Base-by-base conservation (phyloP, 2,888 invertebrate species). In the Cremastobaeus sp. region DNA sequence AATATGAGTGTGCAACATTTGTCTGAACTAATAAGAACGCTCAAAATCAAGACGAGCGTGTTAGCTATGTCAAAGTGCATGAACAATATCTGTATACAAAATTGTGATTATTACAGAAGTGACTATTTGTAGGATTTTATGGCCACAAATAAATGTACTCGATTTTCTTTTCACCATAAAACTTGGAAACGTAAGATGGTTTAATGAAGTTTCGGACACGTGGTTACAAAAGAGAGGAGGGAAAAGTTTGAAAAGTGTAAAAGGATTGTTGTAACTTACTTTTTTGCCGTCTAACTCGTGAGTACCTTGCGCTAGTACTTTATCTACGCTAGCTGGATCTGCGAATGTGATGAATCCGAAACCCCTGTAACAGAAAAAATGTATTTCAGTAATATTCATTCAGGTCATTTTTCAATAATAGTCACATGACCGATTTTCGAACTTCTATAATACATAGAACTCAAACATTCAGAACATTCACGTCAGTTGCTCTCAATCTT, bases 291-390 rank as follows among this genome's bases (percentile, higher is more conserved):
- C 99, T 91, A 99, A 93, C 91, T 98, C 98, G 91, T 99, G 99
- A 89, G 96, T 96, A 90, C 96, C 95, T 91, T 96, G 96, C 89
- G 96, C 95, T 92, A 99, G 93, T 89, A 99, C 98, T 92, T 98
- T 98, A 92, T 99, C 98, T 92, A 99, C 98, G 91, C 97, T 95
- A 90, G 95, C 92, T 88, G 98, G 95, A 91, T 99, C 98, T 90
- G 95, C 95, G 91, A 98, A 99, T 89, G 99, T 99, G 91, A 99
- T 97, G 92, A 99, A 99, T 88, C 99, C 99, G 89, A 99, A 99
- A 88, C 99, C 99, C 92, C 98, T 98, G 94, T 78, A 92, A 92
- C 83, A 84, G 79, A 68, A 57, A 48, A 70, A 5, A 14, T 20
- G 14, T 32, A 1, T 14, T 45, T 43, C 12, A 43, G 8, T 39